Percentiles rank a stretch among this genome's conserved stretches.
These are phyloP conservation scores for Microtus montanus DNA, from an alignment of 2,113 vertebrate species.

Conservation along the genomic window DNA sequence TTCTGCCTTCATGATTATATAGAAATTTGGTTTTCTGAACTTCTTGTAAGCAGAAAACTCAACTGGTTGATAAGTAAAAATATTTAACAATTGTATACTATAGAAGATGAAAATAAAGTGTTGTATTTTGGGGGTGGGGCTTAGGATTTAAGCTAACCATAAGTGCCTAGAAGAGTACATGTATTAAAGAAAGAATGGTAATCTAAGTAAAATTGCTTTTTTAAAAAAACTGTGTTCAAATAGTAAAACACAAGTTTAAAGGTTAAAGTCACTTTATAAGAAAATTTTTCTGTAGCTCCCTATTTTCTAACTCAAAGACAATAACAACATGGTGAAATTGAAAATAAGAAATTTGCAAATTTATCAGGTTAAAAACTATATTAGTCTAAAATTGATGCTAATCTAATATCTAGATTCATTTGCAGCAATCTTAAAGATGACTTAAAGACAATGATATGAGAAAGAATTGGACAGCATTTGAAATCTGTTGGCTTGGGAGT, in stretches of 20 bases:
- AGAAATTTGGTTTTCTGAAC: background rate
- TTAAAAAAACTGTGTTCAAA: background rate
- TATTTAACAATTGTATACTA: slow-evolving; percentile 31
- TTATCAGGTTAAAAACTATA: background rate
- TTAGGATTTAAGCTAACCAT: background rate
- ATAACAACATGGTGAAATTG: background rate
- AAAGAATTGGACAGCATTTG: background rate
- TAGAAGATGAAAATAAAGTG: background rate
- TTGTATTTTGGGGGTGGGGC: background rate
- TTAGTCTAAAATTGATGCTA: background rate
- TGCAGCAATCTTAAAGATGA: background rate
- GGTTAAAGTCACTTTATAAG: background rate
- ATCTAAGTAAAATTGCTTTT: background rate
- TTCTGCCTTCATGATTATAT: background rate
- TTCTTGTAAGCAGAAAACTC: slow-evolving; percentile 14
- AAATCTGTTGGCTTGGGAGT: background rate
- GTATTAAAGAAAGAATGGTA: background rate
- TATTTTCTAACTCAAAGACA: slow-evolving; percentile 4
- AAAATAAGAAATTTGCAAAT: background rate
- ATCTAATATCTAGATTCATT: background rate
- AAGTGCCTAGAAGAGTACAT: background rate
- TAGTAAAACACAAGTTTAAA: background rate
- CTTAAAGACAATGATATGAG: background rate
- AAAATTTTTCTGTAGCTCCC: background rate
- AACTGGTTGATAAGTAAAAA: background rate